Conservation (phyloP, 1,140 invertebrate genomes). For the Formica selysi region DNA sequence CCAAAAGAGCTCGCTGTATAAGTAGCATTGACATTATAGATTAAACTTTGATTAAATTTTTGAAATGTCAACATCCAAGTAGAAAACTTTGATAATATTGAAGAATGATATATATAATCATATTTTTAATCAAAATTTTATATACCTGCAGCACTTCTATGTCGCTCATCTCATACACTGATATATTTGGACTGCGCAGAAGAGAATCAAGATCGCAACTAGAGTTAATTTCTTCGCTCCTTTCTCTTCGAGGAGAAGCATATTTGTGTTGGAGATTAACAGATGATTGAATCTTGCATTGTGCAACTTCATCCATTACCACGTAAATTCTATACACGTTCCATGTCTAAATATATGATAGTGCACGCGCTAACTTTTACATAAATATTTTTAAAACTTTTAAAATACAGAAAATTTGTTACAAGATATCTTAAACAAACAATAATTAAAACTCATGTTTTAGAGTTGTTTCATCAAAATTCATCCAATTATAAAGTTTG, state of each 20-base stretch:
- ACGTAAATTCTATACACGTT: slow-evolving; percentile 62
- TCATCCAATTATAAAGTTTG: not conserved
- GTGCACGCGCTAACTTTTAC: not conserved
- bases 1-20: slow-evolving; percentile 52
- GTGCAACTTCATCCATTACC: slow-evolving; percentile 55
- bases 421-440: not conserved
- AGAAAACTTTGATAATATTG: not conserved
- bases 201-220: not conserved
- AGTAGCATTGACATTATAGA: not conserved
- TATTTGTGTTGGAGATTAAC: not conserved
- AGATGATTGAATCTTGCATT: not conserved
- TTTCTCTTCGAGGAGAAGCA: not conserved
- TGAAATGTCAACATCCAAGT: not conserved
- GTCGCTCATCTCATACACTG: slow-evolving; percentile 30
- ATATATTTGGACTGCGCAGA: not conserved
- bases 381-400: not conserved
- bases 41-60: not conserved
- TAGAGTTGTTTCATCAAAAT: not conserved
- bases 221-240: too few species aligned
- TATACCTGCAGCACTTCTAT: slow-evolving; percentile 61
- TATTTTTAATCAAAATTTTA: not conserved
- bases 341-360: not conserved
- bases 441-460: not conserved
- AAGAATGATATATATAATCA: not conserved
- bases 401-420: not conserved